Base-by-base conservation (phyloP, 1,140 invertebrate species). In the Antheraea mylitta region DNA sequence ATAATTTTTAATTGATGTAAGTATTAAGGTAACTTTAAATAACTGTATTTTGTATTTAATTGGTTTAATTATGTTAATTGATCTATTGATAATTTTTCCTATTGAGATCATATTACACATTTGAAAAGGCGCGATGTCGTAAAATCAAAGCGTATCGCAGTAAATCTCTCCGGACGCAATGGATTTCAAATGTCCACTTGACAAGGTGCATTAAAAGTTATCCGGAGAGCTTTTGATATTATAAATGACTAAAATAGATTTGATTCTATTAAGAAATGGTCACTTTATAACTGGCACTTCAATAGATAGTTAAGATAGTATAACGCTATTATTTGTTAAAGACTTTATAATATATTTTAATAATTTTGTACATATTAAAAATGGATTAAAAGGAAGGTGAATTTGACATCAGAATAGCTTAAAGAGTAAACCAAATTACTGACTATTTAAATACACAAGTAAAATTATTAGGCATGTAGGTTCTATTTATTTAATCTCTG, bases 101-200 rank as follows among this genome's bases (percentile, higher is more conserved):
- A 79, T 86, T 81, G 73, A 81, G 73, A 80, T 64, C 72, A 53
- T n/a, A 53, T 16, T 53, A 53, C 73, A 59, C 74, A 72, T 70
- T 74, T 75, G 73, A 73, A 79, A 76, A 79, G 77, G 71, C 75
- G 68, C 67, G 68, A 75, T 74, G 78, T 80, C 71, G 72, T 78
- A 73, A 81, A 82, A 86, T 89, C 78, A 86, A 86, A 84, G 78
- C 82, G 83, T 86, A 72, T 74, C 80, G 80, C 75, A 74, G 83
- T 86, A 86, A 87, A 90, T 90, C 86, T 88, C 73, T 69, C 68
- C 71, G 72, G 75, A 80, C 73, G 73, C 69, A 59, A 76, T 80
- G 78, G 81, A 86, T 86, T 82, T 77, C 58, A 83, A 78, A 77
- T 85, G 86, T 81, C 81, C 80, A 81, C 80, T 87, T 83, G 78